phyloP scores from a whole-genome alignment of 2,888 invertebrate genomes.

The Temnothorax rugatulus region DNA sequence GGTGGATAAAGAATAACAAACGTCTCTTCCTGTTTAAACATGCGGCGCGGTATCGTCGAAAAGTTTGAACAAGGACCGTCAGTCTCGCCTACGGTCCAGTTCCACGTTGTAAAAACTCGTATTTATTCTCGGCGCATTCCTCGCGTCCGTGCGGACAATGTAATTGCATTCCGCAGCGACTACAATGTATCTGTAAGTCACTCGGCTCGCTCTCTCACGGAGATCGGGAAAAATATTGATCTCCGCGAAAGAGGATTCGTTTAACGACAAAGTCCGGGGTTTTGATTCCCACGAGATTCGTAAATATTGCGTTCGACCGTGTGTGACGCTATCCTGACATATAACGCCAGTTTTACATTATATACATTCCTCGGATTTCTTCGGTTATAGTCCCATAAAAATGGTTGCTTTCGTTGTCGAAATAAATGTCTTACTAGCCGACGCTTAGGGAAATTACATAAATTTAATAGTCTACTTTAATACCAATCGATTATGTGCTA shows the following conservation, averaged over 20 bases:
- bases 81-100: slow-evolving; percentile 50
- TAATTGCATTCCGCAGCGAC: slow-evolving; percentile 59
- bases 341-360: slow-evolving; percentile 3
- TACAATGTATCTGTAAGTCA: slow-evolving; percentile 47
- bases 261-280: neutral
- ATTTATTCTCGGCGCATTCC: slow-evolving; percentile 50
- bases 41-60: slow-evolving; percentile 24
- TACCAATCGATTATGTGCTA: neutral
- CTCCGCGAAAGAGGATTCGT: slow-evolving; percentile 30
- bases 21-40: slow-evolving; percentile 42
- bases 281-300: neutral
- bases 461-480: neutral
- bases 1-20: slow-evolving; percentile 31
- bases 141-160: slow-evolving; percentile 45
- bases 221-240: slow-evolving; percentile 25
- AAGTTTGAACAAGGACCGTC: slow-evolving; percentile 43
- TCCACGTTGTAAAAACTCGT: slow-evolving; percentile 44
- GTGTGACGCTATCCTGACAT: neutral
- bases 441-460: slow-evolving; percentile 49
- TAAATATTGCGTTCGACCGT: neutral
- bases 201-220: slow-evolving; percentile 2
- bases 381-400: neutral
- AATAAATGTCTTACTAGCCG: neutral
- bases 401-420: neutral
- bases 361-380: neutral